Evolutionary conservation across 2,888 invertebrate species (phyloP).

Genomic region (Tetragnatha montana): DNA sequence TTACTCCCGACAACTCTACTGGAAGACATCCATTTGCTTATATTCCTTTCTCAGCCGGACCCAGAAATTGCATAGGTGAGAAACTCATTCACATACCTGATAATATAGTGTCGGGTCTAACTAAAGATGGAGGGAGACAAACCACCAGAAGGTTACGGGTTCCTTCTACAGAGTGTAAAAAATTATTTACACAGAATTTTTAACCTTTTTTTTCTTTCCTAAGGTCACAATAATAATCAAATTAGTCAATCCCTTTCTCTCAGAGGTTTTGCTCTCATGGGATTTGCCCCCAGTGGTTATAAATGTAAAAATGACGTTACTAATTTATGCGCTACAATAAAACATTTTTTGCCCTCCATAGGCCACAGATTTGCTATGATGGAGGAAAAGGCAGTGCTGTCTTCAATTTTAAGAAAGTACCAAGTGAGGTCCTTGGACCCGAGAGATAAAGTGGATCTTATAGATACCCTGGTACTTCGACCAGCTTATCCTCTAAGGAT

Average conservation of each 20-base stretch:
- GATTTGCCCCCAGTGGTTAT: no score
- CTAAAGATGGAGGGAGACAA: no score
- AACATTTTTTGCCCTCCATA: not conserved
- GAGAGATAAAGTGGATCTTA: conserved; percentile 32
- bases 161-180: no score
- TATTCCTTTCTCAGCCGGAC: conserved; percentile 73
- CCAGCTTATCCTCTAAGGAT: conserved; percentile 10
- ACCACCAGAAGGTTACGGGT: no score
- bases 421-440: conserved; percentile 23
- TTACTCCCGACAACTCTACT: conserved; percentile 69
- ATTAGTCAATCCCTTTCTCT: no score
- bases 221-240: no score
- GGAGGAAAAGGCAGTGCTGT: conserved; percentile 43
- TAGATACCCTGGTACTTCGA: conserved; percentile 16
- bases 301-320: no score
- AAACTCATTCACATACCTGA: not conserved
- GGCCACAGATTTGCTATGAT: conserved; percentile 56
- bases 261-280: no score
- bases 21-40: conserved; percentile 72
- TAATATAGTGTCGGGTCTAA: no score
- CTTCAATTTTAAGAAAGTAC: conserved; percentile 24
- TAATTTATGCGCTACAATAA: no score
- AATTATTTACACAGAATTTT: no score
- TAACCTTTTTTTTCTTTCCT: no score
- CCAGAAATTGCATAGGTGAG: conserved; percentile 73